Base-by-base conservation (phyloP, 1,140 invertebrate genomes). In the Micrasema longulum region DNA sequence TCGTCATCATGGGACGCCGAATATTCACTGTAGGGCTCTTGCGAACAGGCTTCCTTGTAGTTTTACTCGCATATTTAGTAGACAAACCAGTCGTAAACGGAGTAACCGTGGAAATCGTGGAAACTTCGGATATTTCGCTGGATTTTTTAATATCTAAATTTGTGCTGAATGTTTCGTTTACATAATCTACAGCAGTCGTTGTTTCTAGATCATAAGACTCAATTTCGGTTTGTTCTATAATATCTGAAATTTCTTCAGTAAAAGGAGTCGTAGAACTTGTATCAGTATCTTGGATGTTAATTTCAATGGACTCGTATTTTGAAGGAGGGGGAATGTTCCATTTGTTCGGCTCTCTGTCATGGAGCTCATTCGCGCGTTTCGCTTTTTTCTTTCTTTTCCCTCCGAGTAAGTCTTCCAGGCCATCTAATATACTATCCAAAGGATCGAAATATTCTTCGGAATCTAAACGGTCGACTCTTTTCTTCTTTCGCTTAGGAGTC, bases 401-500 rank as follows among this genome's bases (percentile, higher is more conserved):
- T 12, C 47, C 35, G 35, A 76, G 67, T 41, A 76, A 22, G 38
- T 71, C 55, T 31, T 73, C 74, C 9, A 76, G 14, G n/a, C 68
- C 68, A 22, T 73, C 74, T 1, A 76, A 60, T 26, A 73, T 63
- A 18, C n/a, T 63, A 45, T 50, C 70, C 18, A 76, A 22, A 35
- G 67, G 68, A 64, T 76, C 74, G n/a, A 64, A 55, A 20, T 75
- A 66, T 38, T 65, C 45, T 47, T 70, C 60, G n/a, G 62, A 65
- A 10, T 65, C 45, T 0, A 38, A 64, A 48, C 16, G 20, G 3
- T 69, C 65, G n/a, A 50, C 68, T 45, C 20, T 68, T 67, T 68
- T 62, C 57, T 50, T 50, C 18, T 64, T 7, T 16, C 69, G 64
- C 11, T 66, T 47, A 12, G 74, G 57, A 41, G 35, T 76, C 47